Evolutionary conservation across 1,140 invertebrate genomes (phyloP), one percentile per base, ranked within the genome.

Genomic region (Musca domestica): DNA sequence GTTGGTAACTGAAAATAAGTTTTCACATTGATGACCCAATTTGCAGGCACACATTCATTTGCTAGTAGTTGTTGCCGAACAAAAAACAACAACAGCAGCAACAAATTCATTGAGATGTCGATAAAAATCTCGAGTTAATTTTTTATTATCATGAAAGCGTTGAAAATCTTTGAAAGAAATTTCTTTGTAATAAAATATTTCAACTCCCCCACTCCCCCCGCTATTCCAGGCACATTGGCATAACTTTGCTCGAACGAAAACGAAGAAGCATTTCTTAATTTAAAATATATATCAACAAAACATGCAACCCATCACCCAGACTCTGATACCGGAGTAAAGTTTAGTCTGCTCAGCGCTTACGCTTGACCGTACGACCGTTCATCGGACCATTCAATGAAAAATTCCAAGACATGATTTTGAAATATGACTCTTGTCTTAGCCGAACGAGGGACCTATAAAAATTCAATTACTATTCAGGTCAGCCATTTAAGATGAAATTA

Each of bases 81-180:
- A 41, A 9, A 41, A 41, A 2, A 41, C 6, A 5, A 41, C 6
- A 5, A 49, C 2, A 17, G 19, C 10, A 49, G n/a, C 3, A 56
- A 56, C 23, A 56, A 56, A 15, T 56, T 56, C 52, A 30, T 56
- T 56, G 52, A 61, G 27, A 34, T 61, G 34, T 61, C 27, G 56
- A 61, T 61, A 61, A 61, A 61, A 61, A 61, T 61, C 56, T 19
- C 9, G 20, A 61, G 34, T 61, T 61, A 61, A 61, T 61, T 61
- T 61, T 61, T 61, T 61, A 34, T 61, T 61, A 61, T 61, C 56
- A 61, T 61, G n/a, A 61, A 61, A 61, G 56, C 56, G 56, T 61
- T 61, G 56, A 61, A 61, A 61, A 34, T 61, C 30, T 61, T 61
- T 61, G 27, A 61, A 61, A 61, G 56, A 61, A 61, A 34, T 61